Evolutionary conservation across 2,113 vertebrate genomes (phyloP).

Genomic region (Arothron firmamentum): DNA sequence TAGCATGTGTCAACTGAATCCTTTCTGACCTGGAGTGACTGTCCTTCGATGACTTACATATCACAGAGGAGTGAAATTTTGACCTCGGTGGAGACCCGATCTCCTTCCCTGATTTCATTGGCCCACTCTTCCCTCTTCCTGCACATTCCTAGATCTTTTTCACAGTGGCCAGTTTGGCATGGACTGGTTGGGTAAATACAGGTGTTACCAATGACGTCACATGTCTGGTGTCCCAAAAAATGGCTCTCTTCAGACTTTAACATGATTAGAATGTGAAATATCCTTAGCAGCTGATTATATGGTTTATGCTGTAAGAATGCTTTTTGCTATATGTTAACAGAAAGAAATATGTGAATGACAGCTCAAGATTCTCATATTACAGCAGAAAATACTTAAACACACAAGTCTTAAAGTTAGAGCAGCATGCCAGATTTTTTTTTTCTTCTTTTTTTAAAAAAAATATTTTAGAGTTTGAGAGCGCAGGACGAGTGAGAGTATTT

Average conservation of each 20-base stretch:
- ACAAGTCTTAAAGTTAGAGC: not conserved
- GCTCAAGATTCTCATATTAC: not conserved
- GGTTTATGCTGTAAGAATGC: not conserved
- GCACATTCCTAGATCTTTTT: not conserved
- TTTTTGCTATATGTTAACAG: not conserved
- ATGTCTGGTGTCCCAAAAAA: not conserved
- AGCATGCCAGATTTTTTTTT: not conserved
- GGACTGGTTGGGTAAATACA: not conserved
- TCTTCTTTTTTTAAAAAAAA: too few relatives aligned
- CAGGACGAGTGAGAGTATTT: not conserved
- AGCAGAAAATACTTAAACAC: not conserved
- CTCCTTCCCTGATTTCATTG: not conserved
- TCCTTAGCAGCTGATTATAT: not conserved
- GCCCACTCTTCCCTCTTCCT: not conserved
- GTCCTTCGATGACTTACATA: not conserved
- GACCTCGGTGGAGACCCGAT: not conserved
- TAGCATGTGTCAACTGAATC: too few relatives aligned
- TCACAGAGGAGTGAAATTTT: not conserved
- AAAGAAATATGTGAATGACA: not conserved
- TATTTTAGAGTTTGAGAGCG: not conserved
- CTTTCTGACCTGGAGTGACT: not conserved
- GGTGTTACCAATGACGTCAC: slow-evolving; percentile 1
- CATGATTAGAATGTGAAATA: not conserved
- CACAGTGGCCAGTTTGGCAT: not conserved
- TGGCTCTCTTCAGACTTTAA: not conserved